Percentiles rank a stretch among this genome's conserved stretches.
These are phyloP conservation scores for Xenopus petersii DNA, from an alignment of 2,797 vertebrate species.

Conservation along the genomic window DNA sequence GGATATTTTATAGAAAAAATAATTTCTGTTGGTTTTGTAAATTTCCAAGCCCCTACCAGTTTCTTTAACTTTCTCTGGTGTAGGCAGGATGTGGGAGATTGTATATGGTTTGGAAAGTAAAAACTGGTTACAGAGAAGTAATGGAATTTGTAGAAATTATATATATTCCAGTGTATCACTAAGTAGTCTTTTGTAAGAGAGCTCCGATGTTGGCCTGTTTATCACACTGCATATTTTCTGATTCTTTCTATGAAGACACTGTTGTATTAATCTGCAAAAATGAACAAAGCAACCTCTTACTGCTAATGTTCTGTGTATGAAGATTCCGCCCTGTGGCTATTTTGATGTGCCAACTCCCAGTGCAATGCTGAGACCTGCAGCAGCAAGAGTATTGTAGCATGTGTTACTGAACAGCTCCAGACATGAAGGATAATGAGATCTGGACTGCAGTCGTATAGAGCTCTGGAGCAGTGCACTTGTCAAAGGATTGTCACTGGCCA, in stretches of 20 bases:
- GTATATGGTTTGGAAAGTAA: too few species aligned
- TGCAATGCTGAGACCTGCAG: not conserved
- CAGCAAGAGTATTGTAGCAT: not conserved
- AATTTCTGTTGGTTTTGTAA: not conserved
- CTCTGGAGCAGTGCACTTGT: conserved; percentile 18
- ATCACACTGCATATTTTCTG: too few species aligned
- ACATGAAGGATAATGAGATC: conserved; percentile 22
- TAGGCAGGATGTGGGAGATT: too few species aligned
- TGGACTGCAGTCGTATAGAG: conserved; percentile 16
- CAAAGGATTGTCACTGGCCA: conserved; percentile 33
- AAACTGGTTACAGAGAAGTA: too few species aligned
- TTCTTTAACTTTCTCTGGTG: too few species aligned
- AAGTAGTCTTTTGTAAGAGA: too few species aligned
- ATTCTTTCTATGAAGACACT: too few species aligned
- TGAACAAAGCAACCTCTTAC: not conserved
- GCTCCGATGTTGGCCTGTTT: too few species aligned
- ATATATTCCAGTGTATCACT: too few species aligned
- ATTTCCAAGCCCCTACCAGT: not conserved
- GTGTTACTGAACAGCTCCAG: conserved; percentile 2
- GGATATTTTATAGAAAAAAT: conserved; percentile 51
- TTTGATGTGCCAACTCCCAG: conserved; percentile 13
- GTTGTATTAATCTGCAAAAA: not conserved
- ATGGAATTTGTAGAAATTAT: too few species aligned
- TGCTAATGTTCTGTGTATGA: not conserved
- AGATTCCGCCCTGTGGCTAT: conserved; percentile 13